A percentile compares a stretch with the other conserved stretches of the same genome.
phyloP scores from a whole-genome alignment of 2,797 vertebrate genomes.

The Neopelma chrysocephalum region DNA sequence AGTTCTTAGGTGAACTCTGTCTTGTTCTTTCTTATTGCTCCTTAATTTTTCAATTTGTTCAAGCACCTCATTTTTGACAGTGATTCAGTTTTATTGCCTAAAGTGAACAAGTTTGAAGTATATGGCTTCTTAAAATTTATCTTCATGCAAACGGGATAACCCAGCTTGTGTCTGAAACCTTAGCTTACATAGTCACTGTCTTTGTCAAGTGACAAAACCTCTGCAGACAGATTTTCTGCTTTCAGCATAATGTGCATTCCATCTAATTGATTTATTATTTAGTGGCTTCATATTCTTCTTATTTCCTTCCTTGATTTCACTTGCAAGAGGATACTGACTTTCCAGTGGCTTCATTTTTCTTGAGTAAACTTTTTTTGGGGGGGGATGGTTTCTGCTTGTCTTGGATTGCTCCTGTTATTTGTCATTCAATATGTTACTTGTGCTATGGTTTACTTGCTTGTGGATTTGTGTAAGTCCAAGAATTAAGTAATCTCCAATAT shows the following conservation, averaged over 20 bases:
- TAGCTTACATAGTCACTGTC: not conserved
- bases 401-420: not conserved
- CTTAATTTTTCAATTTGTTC: constrained; percentile 16
- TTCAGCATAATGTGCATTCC: not conserved
- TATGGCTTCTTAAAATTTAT: not conserved
- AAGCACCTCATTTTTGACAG: not conserved
- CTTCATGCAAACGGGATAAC: not conserved
- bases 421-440: not conserved
- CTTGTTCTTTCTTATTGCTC: not conserved
- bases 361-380: not conserved
- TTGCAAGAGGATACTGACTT: not conserved
- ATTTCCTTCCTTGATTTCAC: not conserved
- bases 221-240: not conserved
- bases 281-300: not conserved
- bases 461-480: not conserved
- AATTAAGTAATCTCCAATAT: not conserved
- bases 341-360: not conserved
- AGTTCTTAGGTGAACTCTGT: not conserved
- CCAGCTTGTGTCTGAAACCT: not conserved
- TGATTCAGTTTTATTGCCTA: not conserved
- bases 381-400: not conserved
- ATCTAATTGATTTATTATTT: not conserved
- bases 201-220: not conserved
- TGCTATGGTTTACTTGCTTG: not conserved
- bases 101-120: not conserved